A percentile compares a stretch with the other conserved stretches of the same genome.
phyloP scores from a whole-genome alignment of 2,888 invertebrate genomes.

The Melangyna quadrimaculata region DNA sequence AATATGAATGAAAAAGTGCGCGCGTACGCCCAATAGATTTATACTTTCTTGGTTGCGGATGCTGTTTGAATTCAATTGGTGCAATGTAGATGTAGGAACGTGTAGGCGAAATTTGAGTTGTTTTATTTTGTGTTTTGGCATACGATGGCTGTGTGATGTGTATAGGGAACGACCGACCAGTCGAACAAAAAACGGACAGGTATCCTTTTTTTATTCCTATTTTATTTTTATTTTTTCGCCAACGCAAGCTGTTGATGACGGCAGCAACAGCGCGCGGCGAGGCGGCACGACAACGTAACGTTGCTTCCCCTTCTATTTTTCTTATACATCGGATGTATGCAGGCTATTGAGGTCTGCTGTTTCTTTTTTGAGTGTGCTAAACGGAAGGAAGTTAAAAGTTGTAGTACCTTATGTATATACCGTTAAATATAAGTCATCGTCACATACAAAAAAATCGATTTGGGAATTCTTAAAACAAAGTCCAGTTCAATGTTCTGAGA shows the following conservation, averaged over 20 bases:
- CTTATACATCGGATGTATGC: conserved; percentile 22
- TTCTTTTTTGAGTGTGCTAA: conserved; percentile 35
- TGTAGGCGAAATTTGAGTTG: conserved; percentile 52
- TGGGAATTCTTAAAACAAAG: not conserved
- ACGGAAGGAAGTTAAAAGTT: conserved; percentile 53
- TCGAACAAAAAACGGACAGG: conserved; percentile 17
- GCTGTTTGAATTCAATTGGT: conserved; percentile 46
- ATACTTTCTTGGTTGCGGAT: conserved; percentile 47
- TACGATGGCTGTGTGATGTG: not conserved
- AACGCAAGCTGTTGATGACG: conserved; percentile 14
- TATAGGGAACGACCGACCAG: not conserved
- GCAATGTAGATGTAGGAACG: conserved; percentile 37
- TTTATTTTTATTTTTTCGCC: conserved; percentile 1
- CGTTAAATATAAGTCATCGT: no score
- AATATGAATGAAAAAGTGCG: conserved; percentile 63
- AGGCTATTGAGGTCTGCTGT: conserved; percentile 8
- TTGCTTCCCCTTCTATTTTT: conserved; percentile 34
- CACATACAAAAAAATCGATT: no score
- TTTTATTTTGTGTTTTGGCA: conserved; percentile 6
- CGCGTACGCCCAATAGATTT: conserved; percentile 59
- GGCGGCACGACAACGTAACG: not conserved
- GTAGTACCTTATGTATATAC: not conserved
- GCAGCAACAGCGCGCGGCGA: not conserved
- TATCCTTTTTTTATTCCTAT: conserved; percentile 30
- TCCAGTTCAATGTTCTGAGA: conserved; percentile 14